phyloP scores from a whole-genome alignment of 2,113 vertebrate species.

The Harpagus bidentatus region DNA sequence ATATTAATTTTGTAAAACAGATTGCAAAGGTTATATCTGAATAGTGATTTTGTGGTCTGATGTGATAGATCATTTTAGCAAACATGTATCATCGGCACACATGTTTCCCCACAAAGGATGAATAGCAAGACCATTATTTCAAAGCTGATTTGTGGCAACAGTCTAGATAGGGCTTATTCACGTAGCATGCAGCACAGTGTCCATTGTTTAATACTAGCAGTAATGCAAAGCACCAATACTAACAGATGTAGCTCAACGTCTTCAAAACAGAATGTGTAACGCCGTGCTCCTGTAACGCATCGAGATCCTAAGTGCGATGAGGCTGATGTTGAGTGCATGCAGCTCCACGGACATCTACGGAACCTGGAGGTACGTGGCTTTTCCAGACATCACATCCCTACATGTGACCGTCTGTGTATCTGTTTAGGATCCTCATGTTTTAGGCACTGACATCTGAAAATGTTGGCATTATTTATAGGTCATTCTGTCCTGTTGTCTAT shows the following conservation, averaged over 20 bases:
- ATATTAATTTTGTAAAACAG: constrained; percentile 57
- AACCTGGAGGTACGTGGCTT: neutral
- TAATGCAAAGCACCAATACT: neutral
- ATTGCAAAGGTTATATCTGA: constrained; percentile 36
- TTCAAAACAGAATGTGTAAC: neutral
- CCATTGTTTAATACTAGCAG: neutral
- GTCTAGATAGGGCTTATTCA: neutral
- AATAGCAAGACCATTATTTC: neutral
- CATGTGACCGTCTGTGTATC: neutral
- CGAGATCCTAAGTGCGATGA: rapidly evolving
- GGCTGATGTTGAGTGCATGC: neutral
- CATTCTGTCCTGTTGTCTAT: neutral
- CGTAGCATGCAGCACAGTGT: neutral
- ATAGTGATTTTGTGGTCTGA: constrained; percentile 9
- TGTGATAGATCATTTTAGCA: neutral
- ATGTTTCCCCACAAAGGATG: neutral
- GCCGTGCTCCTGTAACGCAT: rapidly evolving
- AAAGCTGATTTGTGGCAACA: neutral
- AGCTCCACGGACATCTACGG: rapidly evolving
- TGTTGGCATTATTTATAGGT: neutral
- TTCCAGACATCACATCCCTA: neutral
- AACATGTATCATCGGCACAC: neutral
- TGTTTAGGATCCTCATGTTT: neutral
- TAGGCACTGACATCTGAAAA: neutral
- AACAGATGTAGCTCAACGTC: neutral